Evolutionary conservation across 2,113 vertebrate species (phyloP).

Genomic region (Arvicanthis niloticus): DNA sequence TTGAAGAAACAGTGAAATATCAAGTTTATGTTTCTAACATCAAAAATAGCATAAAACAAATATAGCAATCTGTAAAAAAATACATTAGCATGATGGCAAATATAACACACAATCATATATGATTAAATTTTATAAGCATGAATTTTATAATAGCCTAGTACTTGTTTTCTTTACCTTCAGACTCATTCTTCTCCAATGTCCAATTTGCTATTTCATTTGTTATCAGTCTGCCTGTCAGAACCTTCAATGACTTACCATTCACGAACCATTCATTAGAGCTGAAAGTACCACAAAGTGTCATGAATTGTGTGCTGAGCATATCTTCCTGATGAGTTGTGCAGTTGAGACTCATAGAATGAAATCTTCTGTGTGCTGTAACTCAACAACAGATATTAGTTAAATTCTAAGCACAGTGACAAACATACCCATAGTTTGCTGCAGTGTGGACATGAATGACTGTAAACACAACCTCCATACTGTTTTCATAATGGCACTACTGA

Average conservation of each 20-base stretch:
- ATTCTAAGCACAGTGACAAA: not conserved
- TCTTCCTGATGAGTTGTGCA: not conserved
- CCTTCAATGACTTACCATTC: not conserved
- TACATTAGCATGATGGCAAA: not conserved
- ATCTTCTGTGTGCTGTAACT: not conserved
- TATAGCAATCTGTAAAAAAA: not conserved
- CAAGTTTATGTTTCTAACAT: not conserved
- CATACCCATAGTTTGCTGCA: not conserved
- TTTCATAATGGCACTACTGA: not conserved
- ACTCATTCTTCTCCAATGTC: not conserved
- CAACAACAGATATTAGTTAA: not conserved
- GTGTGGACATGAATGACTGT: not conserved
- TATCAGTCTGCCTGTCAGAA: not conserved
- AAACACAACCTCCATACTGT: not conserved
- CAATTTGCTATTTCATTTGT: conserved; percentile 3
- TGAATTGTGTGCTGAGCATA: not conserved
- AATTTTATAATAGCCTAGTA: not conserved
- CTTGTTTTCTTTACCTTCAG: not conserved
- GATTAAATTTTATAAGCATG: not conserved
- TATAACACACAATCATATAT: not conserved
- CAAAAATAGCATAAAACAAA: conserved; percentile 22
- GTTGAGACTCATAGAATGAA: not conserved
- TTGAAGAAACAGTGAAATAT: conserved; percentile 26
- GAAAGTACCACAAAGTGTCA: not conserved
- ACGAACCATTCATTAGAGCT: not conserved